Evolutionary conservation across 2,113 vertebrate genomes (phyloP).

Genomic region (Caretta caretta): DNA sequence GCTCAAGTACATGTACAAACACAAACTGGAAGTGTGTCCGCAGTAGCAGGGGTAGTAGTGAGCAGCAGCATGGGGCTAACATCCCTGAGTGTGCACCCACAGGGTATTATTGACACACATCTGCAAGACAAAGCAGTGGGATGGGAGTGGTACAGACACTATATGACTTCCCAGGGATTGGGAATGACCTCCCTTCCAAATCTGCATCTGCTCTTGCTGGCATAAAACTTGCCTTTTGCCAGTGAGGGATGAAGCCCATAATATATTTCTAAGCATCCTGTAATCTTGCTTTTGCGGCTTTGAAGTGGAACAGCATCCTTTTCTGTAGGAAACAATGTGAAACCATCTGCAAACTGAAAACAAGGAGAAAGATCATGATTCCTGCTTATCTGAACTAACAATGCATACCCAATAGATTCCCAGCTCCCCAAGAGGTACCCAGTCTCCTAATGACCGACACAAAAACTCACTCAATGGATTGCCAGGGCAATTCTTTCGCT

Average conservation of each 20-base stretch:
- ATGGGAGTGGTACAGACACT: background rate
- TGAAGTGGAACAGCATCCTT: background rate
- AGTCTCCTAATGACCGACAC: background rate
- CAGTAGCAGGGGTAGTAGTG: background rate
- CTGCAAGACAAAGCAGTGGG: background rate
- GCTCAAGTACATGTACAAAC: fast-evolving
- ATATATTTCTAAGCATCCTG: background rate
- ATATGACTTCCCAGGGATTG: background rate
- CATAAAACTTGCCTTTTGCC: background rate
- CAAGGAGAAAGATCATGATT: background rate
- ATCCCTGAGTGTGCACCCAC: background rate
- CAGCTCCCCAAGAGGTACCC: background rate
- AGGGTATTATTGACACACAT: background rate
- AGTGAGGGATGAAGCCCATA: background rate
- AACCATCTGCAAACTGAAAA: background rate
- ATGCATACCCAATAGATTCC: background rate
- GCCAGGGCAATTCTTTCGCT: background rate
- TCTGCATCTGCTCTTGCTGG: constrained; percentile 7
- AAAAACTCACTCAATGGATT: background rate
- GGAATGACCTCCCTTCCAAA: background rate
- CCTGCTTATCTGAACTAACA: constrained; percentile 1
- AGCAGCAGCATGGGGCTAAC: background rate
- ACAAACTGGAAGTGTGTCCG: fast-evolving
- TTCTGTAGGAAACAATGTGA: constrained; percentile 17
- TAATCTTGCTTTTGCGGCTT: constrained; percentile 7